Conservation (phyloP, 2,888 invertebrate genomes). For the Ectropis crepuscularia region DNA sequence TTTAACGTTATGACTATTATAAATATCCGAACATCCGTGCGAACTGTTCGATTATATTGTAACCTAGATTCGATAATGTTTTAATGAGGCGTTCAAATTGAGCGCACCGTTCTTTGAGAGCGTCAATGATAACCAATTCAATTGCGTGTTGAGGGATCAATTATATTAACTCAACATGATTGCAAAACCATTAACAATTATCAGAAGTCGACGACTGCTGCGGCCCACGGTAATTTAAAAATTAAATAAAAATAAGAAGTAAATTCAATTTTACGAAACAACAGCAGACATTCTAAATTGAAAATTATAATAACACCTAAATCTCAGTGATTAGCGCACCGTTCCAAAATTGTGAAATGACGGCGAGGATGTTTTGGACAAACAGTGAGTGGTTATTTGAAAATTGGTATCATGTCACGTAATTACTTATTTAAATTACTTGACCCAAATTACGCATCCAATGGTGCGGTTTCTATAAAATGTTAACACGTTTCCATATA, state of each 20-base stretch:
- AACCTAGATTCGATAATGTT: slow-evolving; percentile 17
- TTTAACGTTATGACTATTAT: slow-evolving; percentile 35
- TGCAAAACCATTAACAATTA: slow-evolving; percentile 24
- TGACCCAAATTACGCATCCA: background rate
- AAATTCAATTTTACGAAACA: slow-evolving; percentile 5
- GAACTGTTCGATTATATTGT: slow-evolving; percentile 30
- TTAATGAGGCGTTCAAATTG: slow-evolving; percentile 19
- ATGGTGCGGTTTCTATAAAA: background rate
- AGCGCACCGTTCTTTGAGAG: slow-evolving; percentile 1
- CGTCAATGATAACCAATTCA: slow-evolving; percentile 13
- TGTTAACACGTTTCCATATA: slow-evolving; percentile 8
- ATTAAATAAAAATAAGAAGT: slow-evolving; percentile 8
- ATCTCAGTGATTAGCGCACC: slow-evolving; percentile 9
- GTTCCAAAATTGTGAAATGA: slow-evolving; percentile 16
- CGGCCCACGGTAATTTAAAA: slow-evolving; percentile 3
- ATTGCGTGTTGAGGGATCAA: slow-evolving; percentile 9
- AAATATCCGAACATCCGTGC: slow-evolving; percentile 29
- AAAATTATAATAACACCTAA: slow-evolving; percentile 12
- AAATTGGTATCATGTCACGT: slow-evolving; percentile 1
- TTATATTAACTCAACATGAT: slow-evolving; percentile 23
- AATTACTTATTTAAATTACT: slow-evolving; percentile 2
- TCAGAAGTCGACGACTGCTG: slow-evolving; percentile 15
- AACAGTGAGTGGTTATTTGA: slow-evolving; percentile 7
- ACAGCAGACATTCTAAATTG: slow-evolving; percentile 19
- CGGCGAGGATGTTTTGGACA: slow-evolving; percentile 4